Percentiles rank a stretch among this genome's conserved stretches.
phyloP scores from a whole-genome alignment of 2,797 vertebrate species.

The Bothrops alternatus region DNA sequence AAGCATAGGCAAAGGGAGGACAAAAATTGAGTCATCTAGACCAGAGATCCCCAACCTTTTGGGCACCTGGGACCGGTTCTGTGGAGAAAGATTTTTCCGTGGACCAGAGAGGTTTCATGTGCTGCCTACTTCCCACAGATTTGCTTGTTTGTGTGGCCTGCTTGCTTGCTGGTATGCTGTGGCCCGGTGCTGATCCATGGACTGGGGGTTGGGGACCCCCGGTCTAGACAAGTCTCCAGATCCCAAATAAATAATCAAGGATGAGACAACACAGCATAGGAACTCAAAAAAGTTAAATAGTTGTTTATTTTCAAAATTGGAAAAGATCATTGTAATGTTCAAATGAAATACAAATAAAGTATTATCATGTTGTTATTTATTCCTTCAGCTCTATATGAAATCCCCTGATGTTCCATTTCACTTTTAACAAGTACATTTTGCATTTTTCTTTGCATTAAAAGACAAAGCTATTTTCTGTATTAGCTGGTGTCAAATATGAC shows the following conservation, averaged over 20 bases:
- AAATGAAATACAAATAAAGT: slow-evolving; percentile 23
- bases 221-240: too few relatives aligned
- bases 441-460: slow-evolving; percentile 47
- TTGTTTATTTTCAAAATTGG: slow-evolving; percentile 33
- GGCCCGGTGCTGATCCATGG: too few relatives aligned
- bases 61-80: too few relatives aligned
- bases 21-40: too few relatives aligned
- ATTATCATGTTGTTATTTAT: slow-evolving; percentile 20
- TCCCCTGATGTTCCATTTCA: slow-evolving; percentile 31
- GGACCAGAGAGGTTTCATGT: too few relatives aligned
- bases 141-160: too few relatives aligned
- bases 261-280: background rate
- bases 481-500: slow-evolving; percentile 58
- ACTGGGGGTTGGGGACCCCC: too few relatives aligned
- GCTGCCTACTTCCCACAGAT: too few relatives aligned
- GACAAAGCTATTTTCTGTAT: slow-evolving; percentile 52
- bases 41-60: too few relatives aligned
- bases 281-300: slow-evolving; percentile 15
- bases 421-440: slow-evolving; percentile 16
- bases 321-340: slow-evolving; percentile 43
- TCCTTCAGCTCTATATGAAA: slow-evolving; percentile 40
- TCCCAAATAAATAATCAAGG: background rate
- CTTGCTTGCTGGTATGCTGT: too few relatives aligned
- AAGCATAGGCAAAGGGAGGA: too few relatives aligned
- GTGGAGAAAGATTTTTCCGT: too few relatives aligned